Evolutionary conservation across 2,113 vertebrate species (phyloP), one percentile per base, ranked within the genome.

Genomic region (Sinocyclocheilus maitianheensis): DNA sequence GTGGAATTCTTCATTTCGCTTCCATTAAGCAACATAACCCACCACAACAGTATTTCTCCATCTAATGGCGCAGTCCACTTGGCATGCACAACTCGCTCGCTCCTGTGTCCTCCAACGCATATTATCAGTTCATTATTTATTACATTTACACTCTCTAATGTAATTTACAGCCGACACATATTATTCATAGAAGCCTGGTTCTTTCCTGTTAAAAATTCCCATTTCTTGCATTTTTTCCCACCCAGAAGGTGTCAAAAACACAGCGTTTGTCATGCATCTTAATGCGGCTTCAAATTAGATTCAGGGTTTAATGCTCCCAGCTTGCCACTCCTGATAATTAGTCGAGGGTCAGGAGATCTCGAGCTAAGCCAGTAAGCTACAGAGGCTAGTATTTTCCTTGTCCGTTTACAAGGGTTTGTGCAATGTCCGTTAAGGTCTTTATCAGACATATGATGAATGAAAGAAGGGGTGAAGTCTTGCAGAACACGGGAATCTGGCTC

Each of bases 91-190:
- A 88, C 92, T 93, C 91, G 92, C 43, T 43, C 7, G 8, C 43
- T 46, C 43, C 2, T 46, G 80, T 43, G 71, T 91, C 90, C 77
- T 85, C 77, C 81, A 80, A 92, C 89, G 92, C 91, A 92, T 93
- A 87, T 91, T 91, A 94, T 91, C 88, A 91, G 92, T 93, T 94
- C 89, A 93, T 95, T 93, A 90, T 87, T 93, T 92, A 92, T 94
- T 93, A 93, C 84, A 91, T 92, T 91, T 92, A 88, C 92, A 87
- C 89, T 82, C 77, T 82, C 9, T 65, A 89, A 87, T 88, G 86
- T 88, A 89, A 89, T 88, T 91, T 93, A 84, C 30, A 34, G 30
- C 30, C 2, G 30, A 34, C 30, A 34, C 30, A 34, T 93, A 91
- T 93, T 92, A 94, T 94, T 93, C 90, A 93, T 89, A 88, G 86